These are phyloP conservation scores for Enteromius mattozi DNA, from an alignment of 2,797 vertebrate genomes.

Conservation along the genomic window DNA sequence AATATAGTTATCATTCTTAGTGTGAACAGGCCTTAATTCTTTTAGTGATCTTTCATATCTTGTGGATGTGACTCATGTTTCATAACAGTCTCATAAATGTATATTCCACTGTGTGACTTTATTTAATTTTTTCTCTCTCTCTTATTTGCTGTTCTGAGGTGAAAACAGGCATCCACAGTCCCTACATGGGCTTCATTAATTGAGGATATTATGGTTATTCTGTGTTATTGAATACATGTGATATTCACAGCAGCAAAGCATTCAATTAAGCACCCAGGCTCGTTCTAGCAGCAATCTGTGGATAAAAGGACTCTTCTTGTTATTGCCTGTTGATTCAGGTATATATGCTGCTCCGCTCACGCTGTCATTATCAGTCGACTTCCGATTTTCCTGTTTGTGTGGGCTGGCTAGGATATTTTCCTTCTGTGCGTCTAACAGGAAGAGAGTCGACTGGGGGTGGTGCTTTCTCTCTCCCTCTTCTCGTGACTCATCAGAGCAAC, in stretches of 20 bases:
- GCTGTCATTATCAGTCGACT: conserved; percentile 18
- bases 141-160: not conserved
- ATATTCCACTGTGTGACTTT: not conserved
- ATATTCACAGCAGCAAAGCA: not conserved
- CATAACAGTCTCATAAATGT: not conserved
- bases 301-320: conserved; percentile 12
- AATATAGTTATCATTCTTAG: not conserved
- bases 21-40: not conserved
- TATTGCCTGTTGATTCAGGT: conserved; percentile 34
- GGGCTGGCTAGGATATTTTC: conserved; percentile 44
- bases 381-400: conserved; percentile 47
- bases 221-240: not conserved
- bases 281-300: not conserved
- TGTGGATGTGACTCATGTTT: not conserved
- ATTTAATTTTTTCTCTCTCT: not conserved
- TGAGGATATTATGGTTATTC: not conserved
- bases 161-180: not conserved
- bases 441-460: conserved; percentile 54
- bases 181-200: conserved; percentile 11
- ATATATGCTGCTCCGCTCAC: not conserved
- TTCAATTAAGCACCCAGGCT: not conserved
- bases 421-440: conserved; percentile 46
- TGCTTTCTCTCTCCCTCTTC: conserved; percentile 36
- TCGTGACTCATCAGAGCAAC: conserved; percentile 50
- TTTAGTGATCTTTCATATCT: conserved; percentile 3